Conservation (phyloP, 2,888 invertebrate genomes). For the Drosophila quinaria region DNA sequence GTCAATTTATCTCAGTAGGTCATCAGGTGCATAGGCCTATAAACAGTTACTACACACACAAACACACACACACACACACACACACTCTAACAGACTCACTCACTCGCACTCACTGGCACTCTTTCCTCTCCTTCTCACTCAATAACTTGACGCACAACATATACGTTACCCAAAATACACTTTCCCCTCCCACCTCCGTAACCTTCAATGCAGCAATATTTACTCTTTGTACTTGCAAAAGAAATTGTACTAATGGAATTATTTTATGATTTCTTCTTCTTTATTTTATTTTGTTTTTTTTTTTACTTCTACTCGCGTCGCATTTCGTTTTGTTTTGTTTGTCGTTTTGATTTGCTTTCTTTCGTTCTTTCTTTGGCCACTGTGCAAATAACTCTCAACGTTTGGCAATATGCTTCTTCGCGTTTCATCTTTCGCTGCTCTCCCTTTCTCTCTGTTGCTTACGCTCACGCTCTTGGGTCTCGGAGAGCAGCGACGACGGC, state of each 20-base stretch:
- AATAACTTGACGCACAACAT: slow-evolving; percentile 44
- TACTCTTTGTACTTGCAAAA: slow-evolving; percentile 84
- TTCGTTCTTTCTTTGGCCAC: slow-evolving; percentile 37
- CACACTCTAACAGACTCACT: background rate
- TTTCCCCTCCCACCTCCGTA: background rate
- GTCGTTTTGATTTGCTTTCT: slow-evolving; percentile 71
- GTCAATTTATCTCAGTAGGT: slow-evolving; percentile 16
- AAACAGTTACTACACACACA: background rate
- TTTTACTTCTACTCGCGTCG: slow-evolving; percentile 38
- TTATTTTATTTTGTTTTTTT: slow-evolving; percentile 5
- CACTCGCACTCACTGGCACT: background rate
- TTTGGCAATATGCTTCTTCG: slow-evolving; percentile 17
- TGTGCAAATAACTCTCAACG: slow-evolving; percentile 73
- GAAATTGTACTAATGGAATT: slow-evolving; percentile 85
- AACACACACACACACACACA: background rate
- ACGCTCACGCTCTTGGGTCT: background rate
- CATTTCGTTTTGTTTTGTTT: slow-evolving; percentile 74
- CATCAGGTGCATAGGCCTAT: slow-evolving; percentile 7
- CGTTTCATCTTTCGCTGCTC: slow-evolving; percentile 48
- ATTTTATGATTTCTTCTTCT: slow-evolving; percentile 73
- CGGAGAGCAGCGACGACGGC: background rate
- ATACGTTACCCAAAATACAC: slow-evolving; percentile 4
- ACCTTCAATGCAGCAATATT: slow-evolving; percentile 61
- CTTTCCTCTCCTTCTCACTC: background rate
- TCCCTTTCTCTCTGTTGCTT: slow-evolving; percentile 9